Conservation (phyloP, 2,888 invertebrate genomes). For the Caenorhabditis sulstoni region DNA sequence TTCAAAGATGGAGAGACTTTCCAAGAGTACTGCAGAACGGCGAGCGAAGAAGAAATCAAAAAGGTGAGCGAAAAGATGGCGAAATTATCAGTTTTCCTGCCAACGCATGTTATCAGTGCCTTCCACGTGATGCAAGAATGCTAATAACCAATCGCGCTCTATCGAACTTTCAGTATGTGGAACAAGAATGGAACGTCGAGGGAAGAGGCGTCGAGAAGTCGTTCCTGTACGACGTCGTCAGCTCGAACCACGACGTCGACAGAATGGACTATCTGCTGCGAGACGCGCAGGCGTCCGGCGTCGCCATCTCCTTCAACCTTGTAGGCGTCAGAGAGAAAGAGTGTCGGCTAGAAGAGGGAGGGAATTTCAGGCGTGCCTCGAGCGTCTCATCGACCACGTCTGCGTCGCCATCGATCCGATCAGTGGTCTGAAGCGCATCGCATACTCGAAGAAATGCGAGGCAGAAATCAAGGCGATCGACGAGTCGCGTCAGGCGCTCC, state of each 20-base stretch:
- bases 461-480: constrained; percentile 58
- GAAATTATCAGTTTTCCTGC: too few relatives aligned
- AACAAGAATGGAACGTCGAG: constrained; percentile 61
- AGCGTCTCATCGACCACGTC: constrained; percentile 52
- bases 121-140: too few relatives aligned
- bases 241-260: constrained; percentile 73
- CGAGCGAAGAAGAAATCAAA: not conserved
- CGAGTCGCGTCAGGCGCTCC: constrained; percentile 67
- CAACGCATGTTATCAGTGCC: too few relatives aligned
- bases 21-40: not conserved
- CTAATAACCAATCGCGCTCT: too few relatives aligned
- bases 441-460: constrained; percentile 29
- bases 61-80: not conserved
- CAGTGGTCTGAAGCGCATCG: constrained; percentile 51
- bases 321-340: too few relatives aligned
- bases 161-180: not conserved
- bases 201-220: constrained; percentile 80
- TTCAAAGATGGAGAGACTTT: constrained; percentile 7
- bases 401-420: constrained; percentile 57
- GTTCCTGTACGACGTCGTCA: constrained; percentile 84
- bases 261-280: constrained; percentile 85
- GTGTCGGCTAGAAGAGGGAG: too few relatives aligned
- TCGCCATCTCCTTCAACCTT: constrained; percentile 51
- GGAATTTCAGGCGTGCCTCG: constrained; percentile 36
- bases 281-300: constrained; percentile 78